These are phyloP conservation scores for Platyscapa corneri DNA, from an alignment of 1,140 invertebrate genomes.

Conservation along the genomic window DNA sequence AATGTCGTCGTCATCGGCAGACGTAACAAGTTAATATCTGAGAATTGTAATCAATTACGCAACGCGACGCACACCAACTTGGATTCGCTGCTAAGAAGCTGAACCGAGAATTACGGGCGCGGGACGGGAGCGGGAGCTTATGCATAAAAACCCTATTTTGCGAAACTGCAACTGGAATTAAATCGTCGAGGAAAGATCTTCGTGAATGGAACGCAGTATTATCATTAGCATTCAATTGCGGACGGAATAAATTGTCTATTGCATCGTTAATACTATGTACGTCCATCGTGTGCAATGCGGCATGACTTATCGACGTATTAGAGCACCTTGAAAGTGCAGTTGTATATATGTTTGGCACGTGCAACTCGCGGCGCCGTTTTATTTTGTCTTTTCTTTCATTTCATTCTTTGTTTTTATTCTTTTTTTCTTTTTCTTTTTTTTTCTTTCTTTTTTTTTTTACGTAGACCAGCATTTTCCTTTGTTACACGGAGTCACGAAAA, in stretches of 20 bases:
- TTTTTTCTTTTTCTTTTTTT: slow-evolving; percentile 5
- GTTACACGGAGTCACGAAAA: background rate
- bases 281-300: background rate
- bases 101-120: background rate
- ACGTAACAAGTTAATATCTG: background rate
- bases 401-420: background rate
- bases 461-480: background rate
- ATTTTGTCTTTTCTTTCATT: background rate
- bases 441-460: background rate
- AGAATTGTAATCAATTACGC: background rate
- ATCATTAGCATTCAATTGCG: background rate
- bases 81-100: background rate
- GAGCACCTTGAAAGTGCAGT: slow-evolving; percentile 26
- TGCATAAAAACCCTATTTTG: background rate
- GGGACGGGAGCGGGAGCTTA: too few relatives aligned
- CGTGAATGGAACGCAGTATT: background rate
- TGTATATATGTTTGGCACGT: slow-evolving; percentile 15
- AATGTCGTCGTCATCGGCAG: background rate
- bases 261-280: background rate
- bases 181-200: background rate
- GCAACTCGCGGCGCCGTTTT: background rate
- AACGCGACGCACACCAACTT: background rate
- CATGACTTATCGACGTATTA: slow-evolving; percentile 34
- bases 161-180: background rate
- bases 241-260: slow-evolving; percentile 10